Percentiles rank a stretch among this genome's conserved stretches.
These are phyloP conservation scores for Pachydiplax longipennis DNA, from an alignment of 2,888 invertebrate species.

Conservation along the genomic window DNA sequence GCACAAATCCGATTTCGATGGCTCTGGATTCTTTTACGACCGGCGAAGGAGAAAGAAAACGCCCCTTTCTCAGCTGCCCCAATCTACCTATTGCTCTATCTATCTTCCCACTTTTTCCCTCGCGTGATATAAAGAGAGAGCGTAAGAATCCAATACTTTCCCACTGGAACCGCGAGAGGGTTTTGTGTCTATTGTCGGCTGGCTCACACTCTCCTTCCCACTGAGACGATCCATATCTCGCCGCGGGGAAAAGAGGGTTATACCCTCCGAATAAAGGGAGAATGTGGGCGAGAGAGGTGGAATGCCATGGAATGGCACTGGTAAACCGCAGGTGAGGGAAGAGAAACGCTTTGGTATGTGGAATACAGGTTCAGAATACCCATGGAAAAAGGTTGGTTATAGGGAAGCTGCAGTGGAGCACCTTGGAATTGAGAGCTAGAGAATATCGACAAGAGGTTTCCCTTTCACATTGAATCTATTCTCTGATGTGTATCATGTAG, in stretches of 20 bases:
- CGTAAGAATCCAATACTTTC: neutral
- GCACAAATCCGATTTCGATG: neutral
- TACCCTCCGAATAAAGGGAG: neutral
- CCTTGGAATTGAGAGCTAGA: neutral
- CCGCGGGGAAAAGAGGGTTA: neutral
- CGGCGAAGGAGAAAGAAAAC: no score
- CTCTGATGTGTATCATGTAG: no score
- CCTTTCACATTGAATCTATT: no score
- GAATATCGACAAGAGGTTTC: no score
- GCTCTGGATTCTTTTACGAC: neutral
- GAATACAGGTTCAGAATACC: neutral
- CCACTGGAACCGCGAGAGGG: neutral
- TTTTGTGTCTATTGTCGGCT: neutral
- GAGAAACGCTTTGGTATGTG: neutral
- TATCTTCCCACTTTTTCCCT: neutral
- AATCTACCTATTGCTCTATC: neutral
- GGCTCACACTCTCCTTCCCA: neutral
- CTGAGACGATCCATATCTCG: neutral
- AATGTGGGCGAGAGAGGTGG: neutral
- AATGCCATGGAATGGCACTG: neutral
- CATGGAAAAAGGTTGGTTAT: neutral
- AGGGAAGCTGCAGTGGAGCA: neutral
- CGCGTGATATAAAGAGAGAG: neutral
- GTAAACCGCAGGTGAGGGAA: neutral
- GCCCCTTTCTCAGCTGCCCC: neutral